Conservation (phyloP, 2,888 invertebrate genomes). For the Allacma fusca region DNA sequence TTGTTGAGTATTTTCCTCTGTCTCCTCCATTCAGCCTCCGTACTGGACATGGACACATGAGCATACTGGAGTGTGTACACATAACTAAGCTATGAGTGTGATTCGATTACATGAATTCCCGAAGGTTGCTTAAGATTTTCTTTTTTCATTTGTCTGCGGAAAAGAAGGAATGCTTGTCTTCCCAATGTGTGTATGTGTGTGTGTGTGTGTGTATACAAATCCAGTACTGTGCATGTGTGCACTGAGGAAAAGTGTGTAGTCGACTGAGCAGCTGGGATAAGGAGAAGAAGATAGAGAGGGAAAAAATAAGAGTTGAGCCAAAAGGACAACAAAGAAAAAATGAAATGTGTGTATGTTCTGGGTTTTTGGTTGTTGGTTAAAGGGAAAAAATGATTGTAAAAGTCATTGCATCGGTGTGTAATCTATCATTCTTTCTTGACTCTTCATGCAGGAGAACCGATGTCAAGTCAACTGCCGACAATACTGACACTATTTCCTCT, state of each 20-base stretch:
- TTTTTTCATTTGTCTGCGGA: constrained; percentile 33
- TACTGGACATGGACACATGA: not conserved
- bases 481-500: constrained; percentile 44
- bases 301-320: constrained; percentile 27
- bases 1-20: constrained; percentile 10
- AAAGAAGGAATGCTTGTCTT: constrained; percentile 26
- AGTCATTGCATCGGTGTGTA: constrained; percentile 42
- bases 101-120: constrained; percentile 32
- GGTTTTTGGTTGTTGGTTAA: constrained; percentile 23
- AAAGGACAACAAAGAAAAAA: constrained; percentile 37
- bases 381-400: constrained; percentile 42
- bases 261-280: constrained; percentile 23
- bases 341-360: constrained; percentile 17
- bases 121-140: constrained; percentile 21
- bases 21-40: not conserved
- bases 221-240: no score
- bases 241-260: constrained; percentile 13
- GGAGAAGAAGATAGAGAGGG: not conserved
- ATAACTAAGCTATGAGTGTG: constrained; percentile 10
- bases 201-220: no score
- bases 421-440: constrained; percentile 43
- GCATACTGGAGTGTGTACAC: no score
- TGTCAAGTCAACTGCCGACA: constrained; percentile 44
- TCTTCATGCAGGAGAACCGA: constrained; percentile 40
- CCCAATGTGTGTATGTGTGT: no score